Percentiles rank a stretch among this genome's conserved stretches.
These are phyloP conservation scores for Entomobrya multifasciata DNA, from an alignment of 2,888 invertebrate species.

Conservation along the genomic window DNA sequence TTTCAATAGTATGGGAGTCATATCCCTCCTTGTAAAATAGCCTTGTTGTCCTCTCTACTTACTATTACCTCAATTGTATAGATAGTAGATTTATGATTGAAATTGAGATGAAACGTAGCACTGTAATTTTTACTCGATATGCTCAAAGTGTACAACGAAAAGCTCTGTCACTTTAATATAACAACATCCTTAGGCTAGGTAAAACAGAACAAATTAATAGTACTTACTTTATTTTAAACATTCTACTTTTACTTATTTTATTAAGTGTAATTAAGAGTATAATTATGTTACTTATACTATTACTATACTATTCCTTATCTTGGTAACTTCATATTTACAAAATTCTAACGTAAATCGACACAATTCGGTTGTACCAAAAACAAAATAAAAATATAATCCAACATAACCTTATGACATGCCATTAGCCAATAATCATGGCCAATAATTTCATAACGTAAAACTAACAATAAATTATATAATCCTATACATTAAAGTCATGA, in stretches of 20 bases:
- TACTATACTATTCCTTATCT: background rate
- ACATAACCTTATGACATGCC: background rate
- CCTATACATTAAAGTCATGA: background rate
- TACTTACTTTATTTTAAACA: too few species aligned
- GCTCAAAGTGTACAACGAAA: too few species aligned
- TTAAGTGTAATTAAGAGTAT: slow-evolving; percentile 19
- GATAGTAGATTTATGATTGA: too few species aligned
- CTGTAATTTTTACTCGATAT: too few species aligned
- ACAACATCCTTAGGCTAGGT: background rate
- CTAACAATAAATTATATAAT: too few species aligned
- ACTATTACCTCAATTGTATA: too few species aligned
- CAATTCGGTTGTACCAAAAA: slow-evolving; percentile 38
- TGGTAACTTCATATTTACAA: slow-evolving; percentile 17
- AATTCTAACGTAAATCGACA: background rate
- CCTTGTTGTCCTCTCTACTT: too few species aligned
- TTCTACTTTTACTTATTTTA: background rate
- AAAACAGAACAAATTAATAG: background rate
- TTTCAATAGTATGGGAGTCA: too few species aligned
- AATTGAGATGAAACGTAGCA: too few species aligned
- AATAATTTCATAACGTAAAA: background rate
- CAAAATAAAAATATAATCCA: background rate
- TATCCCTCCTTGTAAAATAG: too few species aligned
- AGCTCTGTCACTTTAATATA: slow-evolving; percentile 1
- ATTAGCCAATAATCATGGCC: background rate
- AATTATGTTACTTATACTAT: background rate